Evolutionary conservation across 1,140 invertebrate species (phyloP), one percentile per base, ranked within the genome.

Genomic region (Maniola jurtina): DNA sequence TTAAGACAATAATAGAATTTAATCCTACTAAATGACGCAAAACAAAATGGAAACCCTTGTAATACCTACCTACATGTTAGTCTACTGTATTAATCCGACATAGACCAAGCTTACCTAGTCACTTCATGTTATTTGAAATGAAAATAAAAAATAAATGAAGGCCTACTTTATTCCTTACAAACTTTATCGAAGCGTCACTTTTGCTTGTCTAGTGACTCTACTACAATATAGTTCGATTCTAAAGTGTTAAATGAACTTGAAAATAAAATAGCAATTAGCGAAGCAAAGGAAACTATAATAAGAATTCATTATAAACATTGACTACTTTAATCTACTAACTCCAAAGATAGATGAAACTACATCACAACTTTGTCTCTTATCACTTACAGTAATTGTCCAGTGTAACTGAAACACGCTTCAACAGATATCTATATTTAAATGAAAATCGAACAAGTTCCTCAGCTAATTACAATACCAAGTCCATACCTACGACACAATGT

Each of bases 361-460:
- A n/a, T 25, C 0, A 16, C 13, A 11, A 6, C 5, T n/a, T 48
- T 52, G 35, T 42, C 54, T 42, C 33, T 40, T 50, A 61, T 47
- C 57, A n/a, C n/a, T 15, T 6, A 16, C 16, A 50, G n/a, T 45
- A 50, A 34, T 33, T 50, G 35, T 7, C 16, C 7, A 36, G 50
- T 14, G 4, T 34, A 45, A 61, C 59, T 34, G 13, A 25, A 61
- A 61, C 14, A 61, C 59, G 40, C 42, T 48, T 38, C 58, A 60
- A 48, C 16, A 13, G 42, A 61, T 4, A 14, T 38, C 36, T 42
- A 48, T 61, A 50, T 64, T 64, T 58, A 58, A 40, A 58, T 58
- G 63, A 25, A 38, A 50, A 50, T 64, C 58, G 45, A 61, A 61
- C 40, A 0, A 57, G n/a, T 64, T 64, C 48, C 7, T 52, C 13